Evolutionary conservation across 1,140 invertebrate species (phyloP), one percentile per base, ranked within the genome.

Genomic region (Hermetia illucens): DNA sequence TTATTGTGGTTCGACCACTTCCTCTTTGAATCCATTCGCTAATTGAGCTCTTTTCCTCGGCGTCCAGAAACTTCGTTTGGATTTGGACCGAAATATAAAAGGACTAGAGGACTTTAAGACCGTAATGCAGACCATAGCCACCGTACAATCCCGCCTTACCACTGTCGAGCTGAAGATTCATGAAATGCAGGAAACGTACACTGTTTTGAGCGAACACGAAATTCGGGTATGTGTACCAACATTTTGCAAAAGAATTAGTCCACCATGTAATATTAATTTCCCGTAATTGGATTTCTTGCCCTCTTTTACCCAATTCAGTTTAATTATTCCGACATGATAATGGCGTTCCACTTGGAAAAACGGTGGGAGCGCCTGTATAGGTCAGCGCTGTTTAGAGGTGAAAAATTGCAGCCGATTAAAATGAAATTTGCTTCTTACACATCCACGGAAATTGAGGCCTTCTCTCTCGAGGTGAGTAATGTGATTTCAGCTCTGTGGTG

Each of bases 91-190:
- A 47, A 74, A 75, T 21, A 79, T 85, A 9, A 77, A 72, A 43
- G 75, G 76, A 13, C 58, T 91, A 9, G 79, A 86, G 38, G 73
- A 83, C 41, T 82, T 92, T 46, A 92, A 88, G 63, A 65, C 72
- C 48, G 78, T 92, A 1, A 78, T 92, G 71, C 73, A 77, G 47
- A 79, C 80, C 1, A 87, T 93, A 36, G 65, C 74, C 4, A 70
- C 74, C 22, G 74, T 90, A 27, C 77, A 80, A 47, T 69, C 72
- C 22, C 71, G 75, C 47, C 79, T 79, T 3, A 65, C 88, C 19
- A 74, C 77, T 38, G 72, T 80, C 3, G 84, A 84, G 57, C 71
- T 89, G 15, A 67, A 72, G 44, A 85, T 79, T 49, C 66, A 70
- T 13, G 70, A 72, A 34, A 73, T 72, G 63, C 72, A 77, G 46